Evolutionary conservation across 1,140 invertebrate genomes (phyloP), one percentile per base, ranked within the genome.

Genomic region (Lysiphlebus fabarum): DNA sequence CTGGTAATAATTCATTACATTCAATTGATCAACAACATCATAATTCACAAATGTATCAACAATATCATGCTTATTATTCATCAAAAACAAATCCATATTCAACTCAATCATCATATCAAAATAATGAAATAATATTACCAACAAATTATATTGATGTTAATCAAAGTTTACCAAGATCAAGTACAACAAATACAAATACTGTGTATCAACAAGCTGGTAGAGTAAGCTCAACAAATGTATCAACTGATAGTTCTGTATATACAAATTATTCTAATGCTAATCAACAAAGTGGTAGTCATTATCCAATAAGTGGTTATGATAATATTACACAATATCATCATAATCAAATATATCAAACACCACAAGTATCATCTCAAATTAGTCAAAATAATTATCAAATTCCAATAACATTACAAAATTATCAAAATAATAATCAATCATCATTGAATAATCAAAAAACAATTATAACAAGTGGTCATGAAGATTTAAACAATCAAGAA

Each of bases 171-270:
- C 62, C 66, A 7, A 60, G 53, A 48, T 62, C 66, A 9, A 54
- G 55, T 38, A 67, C 64, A 8, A 67, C 64, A 1, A 64, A 65
- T 37, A 63, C 62, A 2, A 53, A 58, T 38, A 65, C 58, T 49
- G 63, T 65, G 57, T 67, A 67, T 47, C 62, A 59, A 37, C 66
- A 67, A 42, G 64, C 66, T 11, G 56, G 59, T 6, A 50, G 58
- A 36, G 33, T 56, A 4, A 38, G 56, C 7, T 26, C 40, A 9
- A 67, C 63, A 9, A 62, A 67, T 53, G 53, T 61, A 2, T 45
- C 61, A 6, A 67, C 61, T 54, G 56, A 58, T n/a, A 64, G 59
- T 55, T 34, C 12, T 33, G 38, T 49, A 37, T 64, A 64, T 42
- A 59, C 62, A 4, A 59, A 59, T 34, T 64, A 61, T 38, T 4